Evolutionary conservation across 2,113 vertebrate species (phyloP).

Genomic region (Myocastor coypus): DNA sequence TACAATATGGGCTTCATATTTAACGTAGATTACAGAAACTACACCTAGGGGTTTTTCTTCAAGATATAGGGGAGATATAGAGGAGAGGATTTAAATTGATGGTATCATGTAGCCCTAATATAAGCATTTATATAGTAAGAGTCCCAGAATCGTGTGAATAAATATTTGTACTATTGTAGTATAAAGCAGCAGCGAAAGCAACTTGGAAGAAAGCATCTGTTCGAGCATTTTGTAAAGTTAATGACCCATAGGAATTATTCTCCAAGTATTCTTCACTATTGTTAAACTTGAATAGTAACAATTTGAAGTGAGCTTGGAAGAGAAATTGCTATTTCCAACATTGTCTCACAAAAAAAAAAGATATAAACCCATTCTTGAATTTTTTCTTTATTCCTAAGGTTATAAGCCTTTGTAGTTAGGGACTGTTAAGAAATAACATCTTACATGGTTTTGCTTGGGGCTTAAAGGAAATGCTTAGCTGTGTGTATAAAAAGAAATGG

Average conservation of each 20-base stretch:
- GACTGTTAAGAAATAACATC: conserved; percentile 33
- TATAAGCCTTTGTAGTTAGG: conserved; percentile 48
- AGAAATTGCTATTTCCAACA: conserved; percentile 49
- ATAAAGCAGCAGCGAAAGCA: conserved; percentile 56
- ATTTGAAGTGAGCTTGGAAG: conserved; percentile 6
- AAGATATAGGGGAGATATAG: conserved; percentile 80
- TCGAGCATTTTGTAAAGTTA: conserved; percentile 74
- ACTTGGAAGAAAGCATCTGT: conserved; percentile 70
- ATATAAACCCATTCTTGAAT: conserved; percentile 55
- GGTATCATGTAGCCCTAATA: conserved; percentile 61
- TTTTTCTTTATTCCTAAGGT: conserved; percentile 41
- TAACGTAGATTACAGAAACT: conserved; percentile 81
- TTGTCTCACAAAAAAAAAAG: conserved; percentile 41
- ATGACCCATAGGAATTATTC: conserved; percentile 69
- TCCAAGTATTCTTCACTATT: conserved; percentile 74
- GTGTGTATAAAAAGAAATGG: conserved; percentile 28
- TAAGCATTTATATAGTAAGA: conserved; percentile 68
- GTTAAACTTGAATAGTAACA: conserved; percentile 48
- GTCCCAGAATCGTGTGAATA: conserved; percentile 44
- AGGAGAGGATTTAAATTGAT: conserved; percentile 78
- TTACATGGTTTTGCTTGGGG: conserved; percentile 42
- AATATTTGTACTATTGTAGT: conserved; percentile 26
- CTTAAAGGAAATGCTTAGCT: conserved; percentile 57
- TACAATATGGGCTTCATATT: conserved; percentile 77
- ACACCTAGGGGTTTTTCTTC: conserved; percentile 78